A percentile compares a stretch with the other conserved stretches of the same genome.
Conservation (phyloP, 2,113 vertebrate species). For the Leucoraja erinaceus region DNA sequence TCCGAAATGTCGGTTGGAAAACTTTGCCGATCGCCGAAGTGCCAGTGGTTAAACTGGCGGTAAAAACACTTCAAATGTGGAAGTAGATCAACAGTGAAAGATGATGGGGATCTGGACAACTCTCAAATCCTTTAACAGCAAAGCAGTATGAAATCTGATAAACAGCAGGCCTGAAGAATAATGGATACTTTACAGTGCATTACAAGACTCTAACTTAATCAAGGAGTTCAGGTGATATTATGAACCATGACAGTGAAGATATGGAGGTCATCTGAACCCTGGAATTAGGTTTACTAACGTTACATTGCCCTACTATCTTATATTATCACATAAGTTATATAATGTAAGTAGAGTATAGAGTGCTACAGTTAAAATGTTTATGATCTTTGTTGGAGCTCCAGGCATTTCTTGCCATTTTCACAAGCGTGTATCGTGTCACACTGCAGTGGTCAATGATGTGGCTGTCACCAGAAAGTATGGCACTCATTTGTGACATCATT, state of each 20-base stretch:
- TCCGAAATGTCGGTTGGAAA: background rate
- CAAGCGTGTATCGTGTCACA: background rate
- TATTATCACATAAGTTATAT: background rate
- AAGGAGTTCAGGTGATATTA: conserved; percentile 31
- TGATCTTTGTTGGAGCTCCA: conserved; percentile 12
- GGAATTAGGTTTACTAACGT: background rate
- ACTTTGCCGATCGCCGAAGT: background rate
- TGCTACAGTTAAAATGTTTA: conserved; percentile 25
- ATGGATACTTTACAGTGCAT: background rate
- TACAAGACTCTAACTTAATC: conserved; percentile 11
- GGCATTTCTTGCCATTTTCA: conserved; percentile 9
- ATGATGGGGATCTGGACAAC: background rate
- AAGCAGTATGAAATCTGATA: conserved; percentile 19
- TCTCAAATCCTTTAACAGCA: conserved; percentile 16
- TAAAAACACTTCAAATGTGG: background rate
- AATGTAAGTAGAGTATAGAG: background rate
- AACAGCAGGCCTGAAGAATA: background rate
- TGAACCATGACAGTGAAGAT: conserved; percentile 18
- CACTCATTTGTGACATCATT: conserved; percentile 23
- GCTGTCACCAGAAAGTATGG: conserved; percentile 20
- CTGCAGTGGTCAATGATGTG: conserved; percentile 31
- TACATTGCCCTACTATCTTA: background rate
- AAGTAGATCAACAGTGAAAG: conserved; percentile 17
- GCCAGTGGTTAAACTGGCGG: background rate
- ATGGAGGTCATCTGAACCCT: background rate